Evolutionary conservation across 2,888 invertebrate species (phyloP).

Genomic region (Scaptodrosophila latifasciaeformis): DNA sequence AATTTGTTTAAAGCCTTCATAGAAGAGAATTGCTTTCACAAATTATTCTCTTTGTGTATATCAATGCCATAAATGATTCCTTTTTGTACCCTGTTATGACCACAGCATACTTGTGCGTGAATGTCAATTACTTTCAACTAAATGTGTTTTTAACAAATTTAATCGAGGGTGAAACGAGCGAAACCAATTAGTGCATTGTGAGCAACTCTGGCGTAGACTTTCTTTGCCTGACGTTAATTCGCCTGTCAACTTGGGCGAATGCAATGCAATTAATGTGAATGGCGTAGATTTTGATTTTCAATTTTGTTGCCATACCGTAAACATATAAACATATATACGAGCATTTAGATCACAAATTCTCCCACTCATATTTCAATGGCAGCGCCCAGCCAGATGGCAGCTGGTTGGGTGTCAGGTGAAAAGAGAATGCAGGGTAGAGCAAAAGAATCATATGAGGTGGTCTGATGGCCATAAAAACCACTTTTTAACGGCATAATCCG

Average conservation of each 20-base stretch:
- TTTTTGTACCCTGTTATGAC: too few species aligned
- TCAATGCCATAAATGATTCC: too few species aligned
- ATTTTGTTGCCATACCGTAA: constrained; percentile 23
- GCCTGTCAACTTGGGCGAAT: constrained; percentile 24
- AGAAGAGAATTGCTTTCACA: too few species aligned
- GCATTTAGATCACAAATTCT: neutral
- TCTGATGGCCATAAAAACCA: constrained; percentile 22
- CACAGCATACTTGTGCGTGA: too few species aligned
- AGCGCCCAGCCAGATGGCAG: neutral
- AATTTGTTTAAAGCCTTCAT: too few species aligned
- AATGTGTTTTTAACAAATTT: constrained; percentile 6
- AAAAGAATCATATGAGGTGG: neutral
- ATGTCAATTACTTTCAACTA: constrained; percentile 23
- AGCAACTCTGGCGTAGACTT: too few species aligned
- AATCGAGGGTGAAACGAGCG: constrained; percentile 11
- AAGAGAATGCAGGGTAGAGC: neutral
- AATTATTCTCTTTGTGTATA: too few species aligned
- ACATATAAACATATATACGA: neutral
- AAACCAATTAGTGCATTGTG: neutral
- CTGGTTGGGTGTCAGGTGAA: too few species aligned
- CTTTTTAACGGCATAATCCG: constrained; percentile 20
- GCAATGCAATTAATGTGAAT: constrained; percentile 50
- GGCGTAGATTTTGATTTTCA: constrained; percentile 41
- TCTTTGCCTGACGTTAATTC: constrained; percentile 19
- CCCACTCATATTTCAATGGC: neutral